Conservation (phyloP, 2,888 invertebrate species). For the Labia minor region DNA sequence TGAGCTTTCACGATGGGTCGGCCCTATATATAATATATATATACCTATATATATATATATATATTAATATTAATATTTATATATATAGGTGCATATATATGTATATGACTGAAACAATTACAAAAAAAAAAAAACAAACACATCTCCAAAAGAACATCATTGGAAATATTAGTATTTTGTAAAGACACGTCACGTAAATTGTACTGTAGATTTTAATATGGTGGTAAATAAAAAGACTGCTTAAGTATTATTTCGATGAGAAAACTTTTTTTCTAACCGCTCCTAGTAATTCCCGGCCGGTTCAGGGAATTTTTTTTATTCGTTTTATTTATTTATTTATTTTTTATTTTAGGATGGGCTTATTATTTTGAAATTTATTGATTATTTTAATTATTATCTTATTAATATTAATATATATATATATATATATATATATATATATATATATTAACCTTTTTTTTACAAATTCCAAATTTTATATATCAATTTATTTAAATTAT, state of each 20-base stretch:
- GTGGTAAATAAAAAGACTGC: slow-evolving; percentile 27
- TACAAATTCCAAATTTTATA: not conserved
- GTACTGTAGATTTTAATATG: slow-evolving; percentile 29
- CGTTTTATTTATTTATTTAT: slow-evolving; percentile 18
- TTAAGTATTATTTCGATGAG: slow-evolving; percentile 25
- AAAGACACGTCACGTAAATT: slow-evolving; percentile 17
- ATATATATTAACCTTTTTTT: too few species aligned
- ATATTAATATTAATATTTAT: too few species aligned
- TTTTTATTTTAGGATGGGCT: not conserved
- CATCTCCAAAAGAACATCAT: slow-evolving; percentile 18
- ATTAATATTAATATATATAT: too few species aligned
- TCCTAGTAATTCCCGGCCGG: slow-evolving; percentile 20
- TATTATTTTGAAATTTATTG: slow-evolving; percentile 15
- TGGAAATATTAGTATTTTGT: slow-evolving; percentile 13
- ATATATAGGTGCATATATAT: slow-evolving; percentile 23
- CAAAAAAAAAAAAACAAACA: slow-evolving; percentile 21
- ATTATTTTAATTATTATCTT: slow-evolving; percentile 4
- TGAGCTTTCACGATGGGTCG: too few species aligned
- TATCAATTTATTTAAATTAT: too few species aligned
- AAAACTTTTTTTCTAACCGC: slow-evolving; percentile 24
- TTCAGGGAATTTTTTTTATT: slow-evolving; percentile 23
- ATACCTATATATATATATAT: too few species aligned
- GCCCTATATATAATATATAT: too few species aligned
- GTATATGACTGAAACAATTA: slow-evolving; percentile 19
- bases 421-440: too few species aligned